Evolutionary conservation across 1,140 invertebrate genomes (phyloP).

Genomic region (Platorchestia sp.): DNA sequence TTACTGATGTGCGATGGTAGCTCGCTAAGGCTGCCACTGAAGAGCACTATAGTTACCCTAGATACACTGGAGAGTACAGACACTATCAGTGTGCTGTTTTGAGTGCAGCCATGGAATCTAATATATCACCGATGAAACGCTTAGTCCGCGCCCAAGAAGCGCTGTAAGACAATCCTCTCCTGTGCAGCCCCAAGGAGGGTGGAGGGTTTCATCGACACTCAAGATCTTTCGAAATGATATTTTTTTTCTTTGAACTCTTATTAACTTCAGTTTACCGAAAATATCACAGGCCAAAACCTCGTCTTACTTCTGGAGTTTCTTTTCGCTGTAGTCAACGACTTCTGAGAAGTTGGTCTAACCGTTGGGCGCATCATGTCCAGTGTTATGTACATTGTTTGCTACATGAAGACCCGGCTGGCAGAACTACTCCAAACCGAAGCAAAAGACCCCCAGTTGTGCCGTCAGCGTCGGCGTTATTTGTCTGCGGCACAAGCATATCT

Average conservation of each 20-base stretch:
- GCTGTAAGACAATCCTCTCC: too few relatives aligned
- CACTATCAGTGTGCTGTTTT: too few relatives aligned
- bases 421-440: not conserved
- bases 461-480: not conserved
- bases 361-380: not conserved
- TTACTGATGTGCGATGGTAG: too few relatives aligned
- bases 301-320: not conserved
- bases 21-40: too few relatives aligned
- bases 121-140: too few relatives aligned
- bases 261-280: not conserved
- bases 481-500: conserved; percentile 31
- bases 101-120: too few relatives aligned
- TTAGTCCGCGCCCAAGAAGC: too few relatives aligned
- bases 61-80: too few relatives aligned
- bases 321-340: not conserved
- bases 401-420: not conserved
- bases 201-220: not conserved
- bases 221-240: not conserved
- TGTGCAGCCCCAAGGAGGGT: too few relatives aligned
- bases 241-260: not conserved
- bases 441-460: not conserved
- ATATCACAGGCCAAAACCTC: not conserved
- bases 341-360: not conserved
- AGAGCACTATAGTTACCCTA: too few relatives aligned
- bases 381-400: not conserved